phyloP scores from a whole-genome alignment of 1,140 invertebrate genomes.

The Drosophila neocordata region DNA sequence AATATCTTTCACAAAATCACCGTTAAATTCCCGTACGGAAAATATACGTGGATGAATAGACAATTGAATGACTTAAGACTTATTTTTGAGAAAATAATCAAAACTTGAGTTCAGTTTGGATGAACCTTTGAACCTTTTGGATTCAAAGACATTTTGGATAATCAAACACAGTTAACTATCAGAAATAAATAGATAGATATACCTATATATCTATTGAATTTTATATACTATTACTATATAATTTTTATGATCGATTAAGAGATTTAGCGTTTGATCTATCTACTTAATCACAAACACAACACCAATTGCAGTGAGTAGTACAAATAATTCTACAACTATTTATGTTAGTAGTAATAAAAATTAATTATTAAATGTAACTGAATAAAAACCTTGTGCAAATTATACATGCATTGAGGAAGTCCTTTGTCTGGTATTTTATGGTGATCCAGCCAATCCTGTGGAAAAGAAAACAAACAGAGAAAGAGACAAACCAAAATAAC shows the following conservation, averaged over 20 bases:
- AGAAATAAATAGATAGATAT: no score
- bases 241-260: no score
- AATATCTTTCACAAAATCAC: no score
- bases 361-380: conserved; percentile 47
- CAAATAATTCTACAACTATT: conserved; percentile 13
- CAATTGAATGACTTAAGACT: no score
- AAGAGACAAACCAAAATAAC: conserved; percentile 58
- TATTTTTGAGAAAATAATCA: no score
- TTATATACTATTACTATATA: background rate
- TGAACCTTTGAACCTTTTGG: no score
- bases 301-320: conserved; percentile 8
- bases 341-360: conserved; percentile 46
- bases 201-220: no score
- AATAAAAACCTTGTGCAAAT: conserved; percentile 83
- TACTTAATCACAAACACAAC: conserved; percentile 16
- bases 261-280: background rate
- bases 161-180: no score
- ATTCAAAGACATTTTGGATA: no score
- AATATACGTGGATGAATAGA: no score
- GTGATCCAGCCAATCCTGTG: conserved; percentile 83
- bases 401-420: conserved; percentile 83
- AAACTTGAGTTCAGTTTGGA: no score
- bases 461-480: conserved; percentile 65
- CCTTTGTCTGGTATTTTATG: conserved; percentile 82
- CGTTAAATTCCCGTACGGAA: no score